A percentile compares a stretch with the other conserved stretches of the same genome.
Conservation (phyloP, 92 coral and sea anemone genomes). For the Bergia sp. region DNA sequence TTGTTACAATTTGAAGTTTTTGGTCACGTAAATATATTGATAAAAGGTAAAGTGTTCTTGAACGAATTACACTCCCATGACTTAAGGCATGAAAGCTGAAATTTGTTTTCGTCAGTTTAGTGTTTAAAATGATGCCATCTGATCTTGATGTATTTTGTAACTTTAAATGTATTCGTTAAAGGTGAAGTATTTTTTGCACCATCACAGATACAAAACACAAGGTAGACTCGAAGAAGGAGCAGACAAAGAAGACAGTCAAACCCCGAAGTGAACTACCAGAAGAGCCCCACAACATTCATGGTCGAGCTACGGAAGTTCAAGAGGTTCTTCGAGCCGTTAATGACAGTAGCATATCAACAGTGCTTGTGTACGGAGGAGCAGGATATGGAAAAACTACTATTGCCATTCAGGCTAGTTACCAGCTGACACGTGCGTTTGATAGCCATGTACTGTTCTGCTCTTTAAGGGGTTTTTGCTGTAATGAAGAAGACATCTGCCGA, state of each 20-base stretch:
- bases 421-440: neutral
- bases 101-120: too few relatives aligned
- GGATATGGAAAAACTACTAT: conserved; percentile 49
- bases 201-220: neutral
- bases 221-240: neutral
- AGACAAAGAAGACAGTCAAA: too few relatives aligned
- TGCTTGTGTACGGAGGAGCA: conserved; percentile 46
- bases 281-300: conserved; percentile 30
- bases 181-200: neutral
- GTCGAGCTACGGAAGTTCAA: conserved; percentile 31
- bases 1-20: too few relatives aligned
- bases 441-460: conserved; percentile 8
- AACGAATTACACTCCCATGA: too few relatives aligned
- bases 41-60: too few relatives aligned
- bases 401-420: conserved; percentile 42
- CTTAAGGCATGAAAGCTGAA: too few relatives aligned
- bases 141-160: neutral
- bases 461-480: conserved; percentile 18
- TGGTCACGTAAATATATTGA: too few relatives aligned
- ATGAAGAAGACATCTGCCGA: conserved; percentile 16
- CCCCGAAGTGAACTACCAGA: conserved; percentile 45
- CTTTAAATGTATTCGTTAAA: neutral
- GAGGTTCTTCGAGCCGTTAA: conserved; percentile 24
- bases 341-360: conserved; percentile 9
- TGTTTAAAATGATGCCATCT: neutral